Evolutionary conservation across 2,113 vertebrate species (phyloP), one percentile per base, ranked within the genome.

Genomic region (Channa maculata): DNA sequence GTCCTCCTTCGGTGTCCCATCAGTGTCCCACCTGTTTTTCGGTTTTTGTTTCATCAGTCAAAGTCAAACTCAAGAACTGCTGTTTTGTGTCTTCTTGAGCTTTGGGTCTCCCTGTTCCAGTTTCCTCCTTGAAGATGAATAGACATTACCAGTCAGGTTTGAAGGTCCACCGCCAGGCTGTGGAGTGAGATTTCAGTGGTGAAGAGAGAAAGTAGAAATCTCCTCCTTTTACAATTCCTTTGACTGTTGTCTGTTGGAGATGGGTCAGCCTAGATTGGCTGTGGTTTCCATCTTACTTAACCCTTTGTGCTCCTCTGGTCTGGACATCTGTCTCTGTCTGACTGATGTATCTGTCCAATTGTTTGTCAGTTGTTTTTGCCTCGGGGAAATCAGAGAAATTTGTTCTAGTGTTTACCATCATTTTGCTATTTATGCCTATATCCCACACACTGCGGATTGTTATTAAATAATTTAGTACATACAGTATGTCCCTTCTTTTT

Each of bases 211-310:
- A 48, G 52, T 64, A 6, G 14, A 71, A 71, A 79, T 15, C 71
- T 69, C 77, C 81, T 75, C 67, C 72, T 83, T 71, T 44, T 36
- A 41, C 39, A 11, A 9, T 57, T 76, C 34, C 75, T 57, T 71
- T 46, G 75, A 76, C 59, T 55, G 46, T 36, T 69, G 55, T 57
- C 41, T 62, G 6, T 73, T 68, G 66, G 61, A 61, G 44, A 79
- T 62, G 57, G 71, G 75, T 71, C 77, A 83, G 72, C 37, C 62
- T 85, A 67, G 59, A 83, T 85, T 86, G 85, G 83, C 64, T 72
- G 72, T 51, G n/a, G 60, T 54, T 76, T 58, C 65, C 33, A 51
- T 71, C 63, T 68, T 24, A 49, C 7, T 90, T 86, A 92, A 88
- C 87, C 58, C 87, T 84, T 88, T 75, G 62, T 65, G 57, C 24